Evolutionary conservation across 2,888 invertebrate genomes (phyloP), one percentile per base, ranked within the genome.

Genomic region (Adineta ricciae): DNA sequence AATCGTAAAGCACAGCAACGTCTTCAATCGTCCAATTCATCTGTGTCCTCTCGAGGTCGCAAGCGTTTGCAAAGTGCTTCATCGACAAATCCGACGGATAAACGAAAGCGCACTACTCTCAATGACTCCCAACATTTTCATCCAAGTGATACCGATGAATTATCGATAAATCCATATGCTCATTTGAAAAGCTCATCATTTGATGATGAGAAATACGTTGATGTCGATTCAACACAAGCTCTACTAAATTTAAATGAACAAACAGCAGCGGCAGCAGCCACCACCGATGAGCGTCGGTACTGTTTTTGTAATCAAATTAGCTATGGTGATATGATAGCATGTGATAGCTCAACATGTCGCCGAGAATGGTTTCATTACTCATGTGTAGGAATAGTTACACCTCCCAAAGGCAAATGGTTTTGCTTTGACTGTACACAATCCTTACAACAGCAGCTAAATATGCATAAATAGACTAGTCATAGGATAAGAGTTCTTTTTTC

Each of bases 331-430:
- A 86, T 86, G 86, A 86, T 86, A 32, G 84, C 84, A 41, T 86
- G 86, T 84, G 86, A 86, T 84, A 86, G 84, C 84, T 36, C 84
- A n/a, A 83, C 95, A 95, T 99, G 98, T 91, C 96, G 96, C 1
- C 96, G 95, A 89, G 97, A 98, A 91, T 99, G 98, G 98, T 99
- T 98, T 92, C 98, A 99, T 92, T 98, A 97, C 92, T 95, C 95
- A 11, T 99, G 98, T 90, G 97, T 99, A 84, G 96, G 95, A 83
- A 95, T 99, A 88, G 94, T 95, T 0, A 95, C 95, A 85, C 95
- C 97, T 73, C 98, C 98, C 0, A 96, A 96, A 90, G 97, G 97
- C 85, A 97, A 97, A 91, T 99, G 99, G 98, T 98, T 95, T 91
- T 99, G 99, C 90, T 96, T 97, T 0, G 95, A 95, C 89, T 99